Evolutionary conservation across 2,797 vertebrate species (phyloP), one percentile per base, ranked within the genome.

Genomic region (Australoheros facetus): DNA sequence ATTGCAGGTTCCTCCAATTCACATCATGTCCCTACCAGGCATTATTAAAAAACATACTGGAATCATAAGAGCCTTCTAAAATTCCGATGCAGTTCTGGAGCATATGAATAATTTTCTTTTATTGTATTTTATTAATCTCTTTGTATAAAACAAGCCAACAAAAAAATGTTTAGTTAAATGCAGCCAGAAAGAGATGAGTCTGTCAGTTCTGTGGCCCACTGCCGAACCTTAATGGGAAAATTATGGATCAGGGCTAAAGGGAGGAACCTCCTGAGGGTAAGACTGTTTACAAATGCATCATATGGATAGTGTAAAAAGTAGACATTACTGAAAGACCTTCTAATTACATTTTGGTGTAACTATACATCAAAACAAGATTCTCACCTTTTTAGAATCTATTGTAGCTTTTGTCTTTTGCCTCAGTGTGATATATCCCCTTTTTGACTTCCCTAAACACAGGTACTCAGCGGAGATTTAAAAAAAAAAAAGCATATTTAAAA

Each of bases 221-320:
- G 74, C 77, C 48, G 14, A 74, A 66, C 71, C 23, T 62, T 71
- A 81, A 83, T 69, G 75, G 72, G 73, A 74, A 75, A 72, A 77
- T 23, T 64, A 70, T 72, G 53, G 60, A 64, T 82, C 39, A 32
- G 34, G 6, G 28, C 39, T 59, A 64, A 84, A 79, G 32, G 75
- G 48, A 74, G 56, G 51, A 81, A 57, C 19, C 64, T 17, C 59
- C 28, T 54, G 11, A 2, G 21, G n/a, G 7, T 54, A 34, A 70
- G 13, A 53, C n/a, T 58, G 32, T 60, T 60, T 9, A 53, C 12
- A 69, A 28, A 30, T 3, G 21, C 3, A 75, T 30, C 5, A 77
- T 75, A 77, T 45, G 34, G 17, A 66, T 55, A 32, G 19, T 69
- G 48, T 59, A 13, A 75, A 64, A 55, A 19, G 21, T 32, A 26